These are phyloP conservation scores for Spicauda simplicius DNA, from an alignment of 2,888 invertebrate species.

Conservation along the genomic window DNA sequence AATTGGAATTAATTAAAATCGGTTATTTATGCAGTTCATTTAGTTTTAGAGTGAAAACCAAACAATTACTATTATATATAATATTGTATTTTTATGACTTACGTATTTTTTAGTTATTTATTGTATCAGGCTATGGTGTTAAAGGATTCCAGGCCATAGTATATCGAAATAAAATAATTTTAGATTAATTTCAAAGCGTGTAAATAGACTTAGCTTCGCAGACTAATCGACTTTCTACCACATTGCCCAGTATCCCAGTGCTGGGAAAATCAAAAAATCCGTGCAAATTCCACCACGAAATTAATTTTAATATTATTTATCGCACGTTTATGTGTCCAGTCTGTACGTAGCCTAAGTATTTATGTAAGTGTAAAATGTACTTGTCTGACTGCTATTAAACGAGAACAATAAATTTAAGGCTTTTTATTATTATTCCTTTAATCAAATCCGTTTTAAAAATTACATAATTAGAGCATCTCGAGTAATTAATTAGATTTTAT, in stretches of 20 bases:
- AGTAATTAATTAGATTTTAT: too few species aligned
- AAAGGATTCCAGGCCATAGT: constrained; percentile 23
- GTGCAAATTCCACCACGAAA: too few species aligned
- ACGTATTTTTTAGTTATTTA: constrained; percentile 17
- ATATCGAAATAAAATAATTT: constrained; percentile 13
- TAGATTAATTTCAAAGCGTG: background rate
- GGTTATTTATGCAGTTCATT: constrained; percentile 1
- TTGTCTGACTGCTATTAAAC: constrained; percentile 29
- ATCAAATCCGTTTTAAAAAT: background rate
- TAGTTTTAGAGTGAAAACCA: constrained; percentile 33
- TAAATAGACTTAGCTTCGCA: constrained; percentile 18
- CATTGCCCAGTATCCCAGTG: background rate
- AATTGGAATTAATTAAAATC: background rate
- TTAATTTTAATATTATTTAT: too few species aligned
- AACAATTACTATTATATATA: constrained; percentile 24
- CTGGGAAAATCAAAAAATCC: background rate
- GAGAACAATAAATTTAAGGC: constrained; percentile 11
- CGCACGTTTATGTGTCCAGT: background rate
- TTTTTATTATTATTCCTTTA: background rate
- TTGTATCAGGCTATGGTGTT: constrained; percentile 14
- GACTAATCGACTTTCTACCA: background rate
- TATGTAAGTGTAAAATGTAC: constrained; percentile 25
- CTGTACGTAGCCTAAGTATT: constrained; percentile 13
- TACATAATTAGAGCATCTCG: too few species aligned
- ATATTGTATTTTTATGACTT: constrained; percentile 5